Base-by-base conservation (phyloP, 1,140 invertebrate genomes). In the Cydia pomonella region DNA sequence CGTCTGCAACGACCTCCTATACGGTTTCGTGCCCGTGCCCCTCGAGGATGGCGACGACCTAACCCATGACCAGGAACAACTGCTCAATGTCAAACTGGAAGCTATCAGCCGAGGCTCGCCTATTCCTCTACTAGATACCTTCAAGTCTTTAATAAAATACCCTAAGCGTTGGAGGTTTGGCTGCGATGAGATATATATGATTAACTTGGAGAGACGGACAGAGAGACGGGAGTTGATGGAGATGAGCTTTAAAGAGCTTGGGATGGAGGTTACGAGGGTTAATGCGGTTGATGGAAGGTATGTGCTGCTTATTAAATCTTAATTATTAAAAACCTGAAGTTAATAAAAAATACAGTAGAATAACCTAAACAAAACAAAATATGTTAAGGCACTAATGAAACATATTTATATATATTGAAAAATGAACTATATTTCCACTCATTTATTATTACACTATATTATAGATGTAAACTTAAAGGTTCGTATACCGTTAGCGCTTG, bases 281-380 rank as follows among this genome's bases (percentile, higher is more conserved):
- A 93, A 97, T 77, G 99, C 98, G 23, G 95, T 98, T 7, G 99
- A 99, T 94, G 98, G 98, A 82, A 96, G 95, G 96, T 97, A 93
- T 94, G 94, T 93, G 7, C 5, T 63, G 73, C 66, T 72, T 1
- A 62, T n/a, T n/a, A n/a, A n/a, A n/a, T n/a, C n/a, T n/a, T n/a
- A n/a, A n/a, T n/a, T n/a, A n/a, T n/a, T n/a, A n/a, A n/a, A n/a
- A n/a, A n/a, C n/a, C n/a, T n/a, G n/a, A n/a, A n/a, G n/a, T n/a
- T n/a, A n/a, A n/a, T n/a, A n/a, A n/a, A n/a, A n/a, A n/a, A n/a
- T n/a, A n/a, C n/a, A n/a, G n/a, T n/a, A n/a, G n/a, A n/a, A n/a
- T n/a, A n/a, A n/a, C n/a, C n/a, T n/a, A n/a, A n/a, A n/a, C n/a
- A n/a, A n/a, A n/a, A n/a, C n/a, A n/a, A n/a, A n/a, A n/a, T n/a